These are phyloP conservation scores for Bombyx mandarina DNA, from an alignment of 1,140 invertebrate genomes.

Conservation along the genomic window DNA sequence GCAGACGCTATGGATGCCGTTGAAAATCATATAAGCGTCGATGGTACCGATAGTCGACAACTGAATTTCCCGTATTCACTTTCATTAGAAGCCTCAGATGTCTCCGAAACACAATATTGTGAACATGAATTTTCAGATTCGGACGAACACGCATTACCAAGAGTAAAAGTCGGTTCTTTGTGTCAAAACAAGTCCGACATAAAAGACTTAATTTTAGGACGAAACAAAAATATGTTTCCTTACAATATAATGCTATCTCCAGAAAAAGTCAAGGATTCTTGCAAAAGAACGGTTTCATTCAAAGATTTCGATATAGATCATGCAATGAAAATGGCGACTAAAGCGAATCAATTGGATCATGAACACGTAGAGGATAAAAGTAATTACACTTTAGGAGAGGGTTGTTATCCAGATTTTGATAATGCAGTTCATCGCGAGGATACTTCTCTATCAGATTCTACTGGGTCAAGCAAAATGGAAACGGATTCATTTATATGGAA, in stretches of 20 bases:
- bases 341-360: neutral
- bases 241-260: constrained; percentile 56
- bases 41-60: constrained; percentile 2
- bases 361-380: neutral
- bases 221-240: constrained; percentile 43
- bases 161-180: constrained; percentile 24
- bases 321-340: neutral
- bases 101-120: constrained; percentile 3
- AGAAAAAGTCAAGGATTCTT: constrained; percentile 26
- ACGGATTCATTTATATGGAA: constrained; percentile 34
- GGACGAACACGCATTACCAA: constrained; percentile 34
- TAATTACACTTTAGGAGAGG: neutral
- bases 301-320: constrained; percentile 19
- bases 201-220: constrained; percentile 49
- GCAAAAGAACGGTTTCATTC: constrained; percentile 41
- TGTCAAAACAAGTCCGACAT: constrained; percentile 29
- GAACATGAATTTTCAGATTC: constrained; percentile 42
- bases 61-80: no score
- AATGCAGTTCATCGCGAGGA: constrained; percentile 1
- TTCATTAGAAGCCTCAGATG: no score
- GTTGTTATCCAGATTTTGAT: neutral
- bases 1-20: constrained; percentile 1
- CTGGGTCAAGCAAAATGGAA: constrained; percentile 29
- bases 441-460: constrained; percentile 21
- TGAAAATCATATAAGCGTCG: neutral